Conservation (phyloP, 2,888 invertebrate genomes). For the Apotomis turbidana region DNA sequence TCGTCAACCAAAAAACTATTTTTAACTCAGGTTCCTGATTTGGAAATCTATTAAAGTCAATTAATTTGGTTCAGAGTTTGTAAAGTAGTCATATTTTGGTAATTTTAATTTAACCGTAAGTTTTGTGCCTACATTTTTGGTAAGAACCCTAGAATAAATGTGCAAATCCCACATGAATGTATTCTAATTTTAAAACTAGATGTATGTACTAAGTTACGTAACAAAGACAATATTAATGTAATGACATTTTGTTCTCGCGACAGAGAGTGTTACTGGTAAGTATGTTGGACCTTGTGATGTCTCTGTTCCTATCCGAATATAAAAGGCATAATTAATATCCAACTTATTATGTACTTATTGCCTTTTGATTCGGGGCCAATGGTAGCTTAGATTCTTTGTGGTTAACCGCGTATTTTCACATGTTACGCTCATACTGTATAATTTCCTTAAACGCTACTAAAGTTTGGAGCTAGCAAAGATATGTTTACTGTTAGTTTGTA, state of each 20-base stretch:
- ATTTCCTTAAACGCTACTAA: background rate
- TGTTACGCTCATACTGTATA: background rate
- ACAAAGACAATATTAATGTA: constrained; percentile 10
- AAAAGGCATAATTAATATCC: background rate
- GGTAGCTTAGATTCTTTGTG: background rate
- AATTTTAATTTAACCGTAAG: too few relatives aligned
- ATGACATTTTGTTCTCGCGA: constrained; percentile 42
- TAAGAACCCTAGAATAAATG: background rate
- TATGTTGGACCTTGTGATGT: constrained; percentile 45
- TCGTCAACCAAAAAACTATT: too few relatives aligned
- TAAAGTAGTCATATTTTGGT: too few relatives aligned
- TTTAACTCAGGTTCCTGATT: too few relatives aligned
- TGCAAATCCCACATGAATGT: background rate
- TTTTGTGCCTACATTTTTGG: too few relatives aligned
- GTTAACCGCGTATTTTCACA: constrained; percentile 1
- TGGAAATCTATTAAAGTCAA: too few relatives aligned
- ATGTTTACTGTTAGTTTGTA: too few relatives aligned
- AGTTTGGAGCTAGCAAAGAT: too few relatives aligned
- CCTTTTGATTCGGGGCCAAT: background rate
- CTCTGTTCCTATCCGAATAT: constrained; percentile 16
- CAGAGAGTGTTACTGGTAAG: constrained; percentile 59
- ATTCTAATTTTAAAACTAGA: background rate
- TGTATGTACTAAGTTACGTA: background rate
- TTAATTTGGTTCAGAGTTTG: too few relatives aligned
- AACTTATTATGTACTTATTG: background rate